Base-by-base conservation (phyloP, 1,140 invertebrate genomes). In the Listronotus bonariensis region DNA sequence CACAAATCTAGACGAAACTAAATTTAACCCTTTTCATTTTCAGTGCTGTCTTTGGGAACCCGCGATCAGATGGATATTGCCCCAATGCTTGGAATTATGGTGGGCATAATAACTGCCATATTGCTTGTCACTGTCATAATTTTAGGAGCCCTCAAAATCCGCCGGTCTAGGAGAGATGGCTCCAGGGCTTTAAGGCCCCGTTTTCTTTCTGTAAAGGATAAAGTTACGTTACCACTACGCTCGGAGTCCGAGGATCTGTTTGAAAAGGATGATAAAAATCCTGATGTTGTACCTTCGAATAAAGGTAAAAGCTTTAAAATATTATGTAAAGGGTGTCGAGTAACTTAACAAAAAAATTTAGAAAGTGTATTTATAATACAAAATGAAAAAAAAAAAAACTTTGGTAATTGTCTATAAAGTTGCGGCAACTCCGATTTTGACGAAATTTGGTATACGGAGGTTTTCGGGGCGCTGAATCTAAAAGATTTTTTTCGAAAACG, bases 201-300 rank as follows among this genome's bases (percentile, higher is more conserved):
- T 51, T 84, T 87, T 77, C 79, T 88, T 57, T 82, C 86, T 51
- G 79, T 87, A 68, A 89, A 89, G 76, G 85, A 86, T 73, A 90
- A 89, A 77, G 82, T 85, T 40, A 86, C 84, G 34, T 80, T 87
- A 67, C 86, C 86, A 17, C 77, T 84, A 65, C 73, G 77, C 38
- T 82, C 81, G 65, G 87, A 88, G 70, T 87, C 85, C 6, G 87
- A 88, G 68, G 87, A 88, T 75, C 80, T 88, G 65, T 88, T 87
- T 73, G 86, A 87, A 58, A 82, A 82, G 45, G 91, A 93, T 71
- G 91, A 93, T 72, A 87, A 90, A 69, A 93, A 93, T 81, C 91
- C 91, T 2, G 91, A 94, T 77, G 87, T 93, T 49, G 89, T 93
- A 59, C 92, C 92, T 6, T 86, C 89, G 74, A 92, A 90, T 79